Percentiles rank a stretch among this genome's conserved stretches.
These are phyloP conservation scores for Bombus sylvicola DNA, from an alignment of 1,140 invertebrate species.

Conservation along the genomic window DNA sequence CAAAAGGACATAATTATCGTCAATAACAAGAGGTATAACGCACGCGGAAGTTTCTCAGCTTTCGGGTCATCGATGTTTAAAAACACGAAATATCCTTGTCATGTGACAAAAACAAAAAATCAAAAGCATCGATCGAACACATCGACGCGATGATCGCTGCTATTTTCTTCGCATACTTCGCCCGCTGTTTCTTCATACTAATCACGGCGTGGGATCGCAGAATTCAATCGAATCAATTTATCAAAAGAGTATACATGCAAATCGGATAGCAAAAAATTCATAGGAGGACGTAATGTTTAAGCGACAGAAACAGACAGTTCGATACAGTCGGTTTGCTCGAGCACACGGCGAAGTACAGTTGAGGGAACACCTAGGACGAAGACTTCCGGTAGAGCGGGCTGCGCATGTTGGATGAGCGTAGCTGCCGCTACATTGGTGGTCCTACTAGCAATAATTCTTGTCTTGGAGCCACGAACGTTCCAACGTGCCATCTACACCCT, in stretches of 20 bases:
- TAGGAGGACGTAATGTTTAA: slow-evolving; percentile 75
- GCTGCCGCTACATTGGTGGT: slow-evolving; percentile 74
- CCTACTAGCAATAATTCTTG: slow-evolving; percentile 78
- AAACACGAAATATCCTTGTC: neutral
- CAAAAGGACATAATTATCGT: slow-evolving; percentile 17
- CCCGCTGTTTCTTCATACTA: slow-evolving; percentile 63
- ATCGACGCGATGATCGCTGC: slow-evolving; percentile 14
- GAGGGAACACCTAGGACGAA: slow-evolving; percentile 73
- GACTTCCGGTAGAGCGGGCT: slow-evolving; percentile 74
- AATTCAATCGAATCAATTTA: slow-evolving; percentile 38
- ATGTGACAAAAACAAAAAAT: neutral
- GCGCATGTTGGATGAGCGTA: slow-evolving; percentile 76
- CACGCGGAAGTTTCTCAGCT: slow-evolving; percentile 15
- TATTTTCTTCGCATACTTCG: slow-evolving; percentile 43
- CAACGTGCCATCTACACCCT: slow-evolving; percentile 73
- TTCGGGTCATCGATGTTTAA: slow-evolving; percentile 21
- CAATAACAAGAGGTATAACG: slow-evolving; percentile 33
- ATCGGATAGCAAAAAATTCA: slow-evolving; percentile 59
- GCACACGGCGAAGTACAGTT: slow-evolving; percentile 72
- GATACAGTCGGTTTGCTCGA: slow-evolving; percentile 73
- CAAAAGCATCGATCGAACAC: neutral
- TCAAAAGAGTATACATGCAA: slow-evolving; percentile 8
- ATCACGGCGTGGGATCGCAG: slow-evolving; percentile 53
- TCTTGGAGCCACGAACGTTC: slow-evolving; percentile 77
- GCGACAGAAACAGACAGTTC: slow-evolving; percentile 74